Percentiles rank a stretch among this genome's conserved stretches.
Evolutionary conservation across 92 coral and sea anemone species (phyloP).

Genomic region (Phymanthus crucifer): DNA sequence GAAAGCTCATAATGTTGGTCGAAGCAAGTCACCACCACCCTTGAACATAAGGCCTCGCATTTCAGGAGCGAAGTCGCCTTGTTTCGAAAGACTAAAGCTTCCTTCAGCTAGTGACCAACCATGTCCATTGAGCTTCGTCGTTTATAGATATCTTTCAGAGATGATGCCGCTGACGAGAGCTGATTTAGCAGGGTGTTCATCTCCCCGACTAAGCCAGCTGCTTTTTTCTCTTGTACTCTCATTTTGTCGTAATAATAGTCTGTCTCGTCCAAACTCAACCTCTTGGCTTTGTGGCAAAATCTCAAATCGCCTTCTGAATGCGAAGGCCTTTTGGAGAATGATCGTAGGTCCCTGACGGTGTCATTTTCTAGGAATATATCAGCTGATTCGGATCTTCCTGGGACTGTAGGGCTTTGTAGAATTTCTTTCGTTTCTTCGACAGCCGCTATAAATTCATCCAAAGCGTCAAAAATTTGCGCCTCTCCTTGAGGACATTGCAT

Average conservation of each 20-base stretch:
- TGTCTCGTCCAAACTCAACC: conserved; percentile 52
- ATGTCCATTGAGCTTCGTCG: conserved; percentile 61
- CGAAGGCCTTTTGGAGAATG: conserved; percentile 28
- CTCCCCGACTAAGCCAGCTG: conserved; percentile 78
- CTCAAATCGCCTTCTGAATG: conserved; percentile 63
- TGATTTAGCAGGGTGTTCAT: conserved; percentile 85
- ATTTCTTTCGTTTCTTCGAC: conserved; percentile 88
- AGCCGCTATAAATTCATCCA: conserved; percentile 85
- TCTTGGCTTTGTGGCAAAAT: conserved; percentile 41
- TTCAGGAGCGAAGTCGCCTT: neutral
- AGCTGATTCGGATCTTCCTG: conserved; percentile 63
- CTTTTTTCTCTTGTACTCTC: conserved; percentile 63
- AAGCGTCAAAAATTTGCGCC: conserved; percentile 66
- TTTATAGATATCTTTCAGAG: conserved; percentile 70
- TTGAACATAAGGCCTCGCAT: neutral
- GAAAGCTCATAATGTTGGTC: neutral
- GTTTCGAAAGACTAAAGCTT: neutral
- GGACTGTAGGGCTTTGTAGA: conserved; percentile 76
- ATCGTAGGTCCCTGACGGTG: conserved; percentile 29
- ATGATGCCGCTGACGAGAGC: conserved; percentile 76
- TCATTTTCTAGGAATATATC: conserved; percentile 40
- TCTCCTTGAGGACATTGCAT: conserved; percentile 46
- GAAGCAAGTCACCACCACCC: neutral
- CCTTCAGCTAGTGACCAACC: conserved; percentile 22
- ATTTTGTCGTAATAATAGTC: conserved; percentile 56